A percentile compares a stretch with the other conserved stretches of the same genome.
These are phyloP conservation scores for Dasysyrphus albostriatus DNA, from an alignment of 2,888 invertebrate species.

Conservation along the genomic window DNA sequence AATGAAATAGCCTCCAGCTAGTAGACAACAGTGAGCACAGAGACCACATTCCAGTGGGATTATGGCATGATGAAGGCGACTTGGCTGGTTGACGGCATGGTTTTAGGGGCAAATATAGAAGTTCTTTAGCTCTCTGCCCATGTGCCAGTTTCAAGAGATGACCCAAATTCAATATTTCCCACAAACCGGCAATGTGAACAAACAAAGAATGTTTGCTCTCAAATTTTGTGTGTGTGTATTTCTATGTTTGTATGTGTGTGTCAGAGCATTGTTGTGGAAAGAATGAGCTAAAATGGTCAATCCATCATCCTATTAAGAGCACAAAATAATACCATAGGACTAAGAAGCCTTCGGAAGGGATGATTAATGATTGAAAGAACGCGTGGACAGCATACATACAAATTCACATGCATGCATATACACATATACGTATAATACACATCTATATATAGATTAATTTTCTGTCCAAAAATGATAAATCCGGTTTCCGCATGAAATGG, in stretches of 20 bases:
- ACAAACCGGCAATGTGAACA: background rate
- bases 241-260: background rate
- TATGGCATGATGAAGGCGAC: background rate
- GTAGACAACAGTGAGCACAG: conserved; percentile 15
- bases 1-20: conserved; percentile 23
- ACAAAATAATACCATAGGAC: conserved; percentile 23
- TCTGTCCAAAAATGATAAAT: conserved; percentile 18
- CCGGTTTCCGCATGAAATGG: conserved; percentile 1
- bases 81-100: conserved; percentile 24
- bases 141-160: conserved; percentile 64
- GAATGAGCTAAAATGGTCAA: conserved; percentile 15
- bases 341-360: conserved; percentile 13
- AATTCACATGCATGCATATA: too few relatives aligned
- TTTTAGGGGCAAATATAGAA: conserved; percentile 35
- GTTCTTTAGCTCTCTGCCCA: conserved; percentile 42
- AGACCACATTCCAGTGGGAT: conserved; percentile 4
- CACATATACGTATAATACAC: too few relatives aligned
- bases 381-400: background rate
- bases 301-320: conserved; percentile 57
- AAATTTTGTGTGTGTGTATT: background rate
- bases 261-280: conserved; percentile 22
- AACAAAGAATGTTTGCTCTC: conserved; percentile 15
- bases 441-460: background rate
- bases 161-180: conserved; percentile 66
- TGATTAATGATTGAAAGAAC: conserved; percentile 23